These are phyloP conservation scores for Rhagonycha lutea DNA, from an alignment of 2,888 invertebrate genomes.

Conservation along the genomic window DNA sequence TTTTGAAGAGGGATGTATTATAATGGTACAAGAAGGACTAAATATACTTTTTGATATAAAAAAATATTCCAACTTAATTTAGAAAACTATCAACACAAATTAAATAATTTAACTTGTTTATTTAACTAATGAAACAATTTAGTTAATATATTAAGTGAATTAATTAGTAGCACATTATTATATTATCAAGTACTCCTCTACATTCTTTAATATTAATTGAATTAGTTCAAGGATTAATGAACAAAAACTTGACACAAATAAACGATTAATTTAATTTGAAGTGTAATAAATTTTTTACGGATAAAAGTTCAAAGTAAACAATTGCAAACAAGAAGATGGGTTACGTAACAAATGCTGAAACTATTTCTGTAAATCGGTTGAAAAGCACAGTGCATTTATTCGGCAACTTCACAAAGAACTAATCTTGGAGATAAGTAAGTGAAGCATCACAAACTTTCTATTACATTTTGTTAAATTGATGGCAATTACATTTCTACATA, in stretches of 20 bases:
- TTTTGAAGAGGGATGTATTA: conserved; percentile 14
- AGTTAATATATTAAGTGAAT: neutral
- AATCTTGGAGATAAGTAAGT: neutral
- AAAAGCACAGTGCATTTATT: neutral
- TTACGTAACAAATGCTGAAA: neutral
- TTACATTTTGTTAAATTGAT: neutral
- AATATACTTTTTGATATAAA: neutral
- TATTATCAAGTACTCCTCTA: neutral
- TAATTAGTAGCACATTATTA: neutral
- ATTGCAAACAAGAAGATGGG: neutral
- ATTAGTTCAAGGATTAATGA: neutral
- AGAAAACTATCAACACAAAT: neutral
- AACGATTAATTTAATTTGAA: neutral
- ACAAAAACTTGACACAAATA: neutral
- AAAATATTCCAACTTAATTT: neutral
- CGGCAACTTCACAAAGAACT: neutral
- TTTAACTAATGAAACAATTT: neutral
- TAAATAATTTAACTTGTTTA: neutral
- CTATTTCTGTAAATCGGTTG: neutral
- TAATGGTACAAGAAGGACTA: conserved; percentile 3
- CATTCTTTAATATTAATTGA: neutral
- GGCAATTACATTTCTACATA: neutral
- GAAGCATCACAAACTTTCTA: neutral
- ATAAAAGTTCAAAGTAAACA: neutral
- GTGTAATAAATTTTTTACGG: neutral